A percentile compares a stretch with the other conserved stretches of the same genome.
These are phyloP conservation scores for Apodemia duryi DNA, from an alignment of 2,888 invertebrate genomes.

Conservation along the genomic window DNA sequence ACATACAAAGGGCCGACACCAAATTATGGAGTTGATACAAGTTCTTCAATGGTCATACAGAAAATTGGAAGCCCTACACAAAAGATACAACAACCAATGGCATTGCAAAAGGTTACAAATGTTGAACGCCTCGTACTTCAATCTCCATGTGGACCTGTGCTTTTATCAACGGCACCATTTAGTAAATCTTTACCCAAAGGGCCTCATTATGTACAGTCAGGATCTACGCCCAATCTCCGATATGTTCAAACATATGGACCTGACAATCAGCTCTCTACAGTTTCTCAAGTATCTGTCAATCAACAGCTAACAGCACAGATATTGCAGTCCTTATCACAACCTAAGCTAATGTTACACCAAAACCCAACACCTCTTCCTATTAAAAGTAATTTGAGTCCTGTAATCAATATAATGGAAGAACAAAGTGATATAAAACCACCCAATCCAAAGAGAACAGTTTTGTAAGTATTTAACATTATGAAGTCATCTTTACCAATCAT, in stretches of 20 bases:
- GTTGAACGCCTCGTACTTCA: constrained; percentile 66
- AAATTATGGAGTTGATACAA: constrained; percentile 57
- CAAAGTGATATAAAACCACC: constrained; percentile 48
- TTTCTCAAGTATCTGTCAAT: constrained; percentile 77
- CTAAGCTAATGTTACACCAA: constrained; percentile 60
- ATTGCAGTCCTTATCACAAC: constrained; percentile 76
- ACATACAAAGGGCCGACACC: constrained; percentile 60
- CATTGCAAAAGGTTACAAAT: constrained; percentile 59
- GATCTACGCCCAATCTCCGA: constrained; percentile 64
- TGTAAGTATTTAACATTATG: constrained; percentile 49
- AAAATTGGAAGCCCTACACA: constrained; percentile 69
- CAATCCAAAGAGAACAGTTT: constrained; percentile 64
- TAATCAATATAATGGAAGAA: constrained; percentile 44
- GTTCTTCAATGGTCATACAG: constrained; percentile 65
- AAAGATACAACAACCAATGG: constrained; percentile 50
- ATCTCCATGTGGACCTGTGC: constrained; percentile 66
- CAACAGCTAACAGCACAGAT: constrained; percentile 82
- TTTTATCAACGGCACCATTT: constrained; percentile 64
- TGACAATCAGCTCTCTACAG: constrained; percentile 58
- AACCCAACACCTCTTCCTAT: constrained; percentile 41
- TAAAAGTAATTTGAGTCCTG: constrained; percentile 40
- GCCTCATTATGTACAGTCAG: constrained; percentile 71
- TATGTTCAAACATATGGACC: constrained; percentile 67
- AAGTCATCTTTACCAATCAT: too few species aligned
- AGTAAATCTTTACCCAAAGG: constrained; percentile 62